Percentiles rank a stretch among this genome's conserved stretches.
Evolutionary conservation across 2,113 vertebrate genomes (phyloP).

Genomic region (Prionailurus bengalensis): DNA sequence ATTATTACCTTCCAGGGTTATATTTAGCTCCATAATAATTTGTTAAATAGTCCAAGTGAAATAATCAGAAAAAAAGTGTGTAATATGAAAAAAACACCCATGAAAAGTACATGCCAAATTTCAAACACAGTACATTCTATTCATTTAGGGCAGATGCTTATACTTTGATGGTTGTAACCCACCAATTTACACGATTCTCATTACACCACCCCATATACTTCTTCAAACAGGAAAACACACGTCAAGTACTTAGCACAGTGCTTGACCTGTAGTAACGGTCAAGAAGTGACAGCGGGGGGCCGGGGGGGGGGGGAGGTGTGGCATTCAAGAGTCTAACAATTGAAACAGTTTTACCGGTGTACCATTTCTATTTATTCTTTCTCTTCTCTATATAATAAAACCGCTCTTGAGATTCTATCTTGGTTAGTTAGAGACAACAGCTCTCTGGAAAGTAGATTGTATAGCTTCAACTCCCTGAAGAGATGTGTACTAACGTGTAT

Average conservation of each 20-base stretch:
- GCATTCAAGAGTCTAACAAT: neutral
- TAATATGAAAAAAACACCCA: neutral
- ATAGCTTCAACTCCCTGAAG: slow-evolving; percentile 71
- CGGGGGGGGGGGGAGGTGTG: neutral
- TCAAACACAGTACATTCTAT: neutral
- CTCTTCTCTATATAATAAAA: slow-evolving; percentile 18
- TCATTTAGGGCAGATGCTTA: neutral
- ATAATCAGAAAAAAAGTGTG: neutral
- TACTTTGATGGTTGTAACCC: neutral
- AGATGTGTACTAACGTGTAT: slow-evolving; percentile 72
- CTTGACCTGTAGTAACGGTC: neutral
- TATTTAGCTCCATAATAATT: neutral
- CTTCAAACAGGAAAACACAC: neutral
- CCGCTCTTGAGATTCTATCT: neutral
- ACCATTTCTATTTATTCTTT: neutral
- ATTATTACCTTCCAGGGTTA: neutral
- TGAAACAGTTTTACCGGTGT: neutral
- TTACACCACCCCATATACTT: neutral
- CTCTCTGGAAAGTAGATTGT: slow-evolving; percentile 59
- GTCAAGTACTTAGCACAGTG: neutral
- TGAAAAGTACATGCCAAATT: neutral
- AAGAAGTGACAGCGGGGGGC: neutral
- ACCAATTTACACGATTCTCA: neutral
- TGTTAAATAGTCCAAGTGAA: neutral
- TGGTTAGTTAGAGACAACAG: slow-evolving; percentile 40